Percentiles rank a stretch among this genome's conserved stretches.
Conservation (phyloP, 2,797 vertebrate genomes). For the Argentina silus region DNA sequence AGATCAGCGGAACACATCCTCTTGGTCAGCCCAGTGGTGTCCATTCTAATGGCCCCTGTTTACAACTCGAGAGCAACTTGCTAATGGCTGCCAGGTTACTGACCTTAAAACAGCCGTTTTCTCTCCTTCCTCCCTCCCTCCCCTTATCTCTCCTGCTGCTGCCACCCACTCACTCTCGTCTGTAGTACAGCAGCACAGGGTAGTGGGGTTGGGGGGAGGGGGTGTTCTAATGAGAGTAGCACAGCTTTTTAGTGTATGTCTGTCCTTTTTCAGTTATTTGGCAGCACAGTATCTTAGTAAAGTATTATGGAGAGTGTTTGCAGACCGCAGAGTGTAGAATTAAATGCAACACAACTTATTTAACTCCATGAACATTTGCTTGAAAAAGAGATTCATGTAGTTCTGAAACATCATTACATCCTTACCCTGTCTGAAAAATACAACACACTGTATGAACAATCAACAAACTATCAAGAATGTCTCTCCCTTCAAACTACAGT, state of each 20-base stretch:
- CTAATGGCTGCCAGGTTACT: conserved; percentile 67
- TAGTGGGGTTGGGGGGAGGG: not conserved
- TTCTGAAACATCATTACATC: no score
- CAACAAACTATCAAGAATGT: no score
- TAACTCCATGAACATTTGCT: not conserved
- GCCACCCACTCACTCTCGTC: conserved; percentile 49
- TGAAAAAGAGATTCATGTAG: no score
- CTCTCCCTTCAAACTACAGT: not conserved
- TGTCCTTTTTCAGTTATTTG: not conserved
- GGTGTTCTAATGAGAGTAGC: not conserved
- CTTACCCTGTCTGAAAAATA: not conserved
- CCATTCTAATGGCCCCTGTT: conserved; percentile 36
- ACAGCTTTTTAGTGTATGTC: conserved; percentile 4
- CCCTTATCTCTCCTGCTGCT: conserved; percentile 29
- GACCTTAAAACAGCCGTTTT: conserved; percentile 53
- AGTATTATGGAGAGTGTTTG: not conserved
- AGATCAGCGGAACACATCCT: conserved; percentile 24
- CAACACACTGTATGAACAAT: not conserved
- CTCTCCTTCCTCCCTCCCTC: conserved; percentile 17
- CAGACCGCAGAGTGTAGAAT: not conserved
- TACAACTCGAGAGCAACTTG: conserved; percentile 50
- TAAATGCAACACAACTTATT: not conserved
- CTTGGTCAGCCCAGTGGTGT: conserved; percentile 17
- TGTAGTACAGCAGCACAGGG: conserved; percentile 8
- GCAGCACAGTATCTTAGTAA: not conserved